Evolutionary conservation across 1,140 invertebrate species (phyloP), one percentile per base, ranked within the genome.

Genomic region (Pachypeltis micranthus): DNA sequence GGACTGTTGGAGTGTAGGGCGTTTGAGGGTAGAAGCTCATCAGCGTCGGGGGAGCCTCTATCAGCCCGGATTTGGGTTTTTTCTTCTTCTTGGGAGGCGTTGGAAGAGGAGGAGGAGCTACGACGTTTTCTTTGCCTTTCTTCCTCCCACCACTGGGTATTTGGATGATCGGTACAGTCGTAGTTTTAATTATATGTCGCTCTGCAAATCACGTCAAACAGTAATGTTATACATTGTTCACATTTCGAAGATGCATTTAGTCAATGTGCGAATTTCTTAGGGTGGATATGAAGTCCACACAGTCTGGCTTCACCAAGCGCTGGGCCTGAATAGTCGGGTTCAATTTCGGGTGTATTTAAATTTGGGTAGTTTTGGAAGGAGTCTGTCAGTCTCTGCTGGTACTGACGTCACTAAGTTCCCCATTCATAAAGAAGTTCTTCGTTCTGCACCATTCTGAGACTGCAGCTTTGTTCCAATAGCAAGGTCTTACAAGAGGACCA

Each of bases 81-180:
- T 60, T 64, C 63, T 44, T 64, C 26, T 60, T 64, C 25, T 55
- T 34, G 24, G 31, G 14, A 0, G 64, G 44, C 47, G n/a, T n/a
- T n/a, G 61, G 56, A 19, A 47, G 64, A 12, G 60, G 65, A n/a
- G 62, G 58, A 4, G 24, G 51, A 4, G 10, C 24, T n/a, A 44
- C 27, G 59, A 12, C 39, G 24, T 55, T 62, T 54, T 27, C 61
- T 62, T 27, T 62, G 44, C 14, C 23, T 55, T 23, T 23, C 61
- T 23, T 39, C 16, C 26, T 62, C n/a, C 44, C 44, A 3, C 27
- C 24, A 19, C 19, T 21, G 26, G 39, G 39, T 54, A 62, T 31
- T 19, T 62, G 39, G 2, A 21, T 21, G 1, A 54, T 47, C 26
- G 61, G 61, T 3, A 28, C 26, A 1, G 27, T 19, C 27, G 61